These are phyloP conservation scores for Neodiprion fabricii DNA, from an alignment of 1,140 invertebrate species.

Conservation along the genomic window DNA sequence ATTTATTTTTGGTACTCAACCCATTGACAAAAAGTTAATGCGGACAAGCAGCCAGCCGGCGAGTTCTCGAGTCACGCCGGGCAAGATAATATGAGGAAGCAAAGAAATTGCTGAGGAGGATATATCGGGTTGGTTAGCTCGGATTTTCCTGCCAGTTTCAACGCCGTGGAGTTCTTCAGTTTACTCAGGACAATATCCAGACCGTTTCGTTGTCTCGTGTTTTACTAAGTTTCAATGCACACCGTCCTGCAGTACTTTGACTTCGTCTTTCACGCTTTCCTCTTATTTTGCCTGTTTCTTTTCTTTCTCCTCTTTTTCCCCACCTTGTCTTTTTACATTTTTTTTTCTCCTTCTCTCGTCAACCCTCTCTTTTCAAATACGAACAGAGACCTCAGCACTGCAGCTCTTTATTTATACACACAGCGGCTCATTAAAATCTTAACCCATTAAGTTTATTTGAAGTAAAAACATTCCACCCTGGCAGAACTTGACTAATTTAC, in stretches of 20 bases:
- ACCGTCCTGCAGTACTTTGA: background rate
- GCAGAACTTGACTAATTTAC: background rate
- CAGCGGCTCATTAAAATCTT: background rate
- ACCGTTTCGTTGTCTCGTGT: background rate
- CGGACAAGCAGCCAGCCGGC: background rate
- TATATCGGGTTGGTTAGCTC: too few relatives aligned
- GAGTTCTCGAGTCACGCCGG: too few relatives aligned
- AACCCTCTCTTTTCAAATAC: background rate
- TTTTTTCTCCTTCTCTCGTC: background rate
- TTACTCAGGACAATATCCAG: background rate
- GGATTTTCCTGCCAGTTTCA: too few relatives aligned
- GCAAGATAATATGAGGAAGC: too few relatives aligned
- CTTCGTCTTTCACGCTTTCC: background rate
- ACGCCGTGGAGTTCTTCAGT: background rate
- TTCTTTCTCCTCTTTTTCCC: background rate
- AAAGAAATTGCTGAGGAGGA: too few relatives aligned
- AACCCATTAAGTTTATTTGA: conserved; percentile 6
- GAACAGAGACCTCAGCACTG: background rate
- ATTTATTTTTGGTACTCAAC: background rate
- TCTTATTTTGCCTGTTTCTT: background rate
- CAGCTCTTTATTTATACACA: background rate
- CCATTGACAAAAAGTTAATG: conserved; percentile 5
- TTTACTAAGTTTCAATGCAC: background rate
- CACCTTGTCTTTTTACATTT: background rate
- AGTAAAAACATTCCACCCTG: conserved; percentile 2